These are phyloP conservation scores for Ochropleura leucogaster DNA, from an alignment of 2,888 invertebrate species.

Conservation along the genomic window DNA sequence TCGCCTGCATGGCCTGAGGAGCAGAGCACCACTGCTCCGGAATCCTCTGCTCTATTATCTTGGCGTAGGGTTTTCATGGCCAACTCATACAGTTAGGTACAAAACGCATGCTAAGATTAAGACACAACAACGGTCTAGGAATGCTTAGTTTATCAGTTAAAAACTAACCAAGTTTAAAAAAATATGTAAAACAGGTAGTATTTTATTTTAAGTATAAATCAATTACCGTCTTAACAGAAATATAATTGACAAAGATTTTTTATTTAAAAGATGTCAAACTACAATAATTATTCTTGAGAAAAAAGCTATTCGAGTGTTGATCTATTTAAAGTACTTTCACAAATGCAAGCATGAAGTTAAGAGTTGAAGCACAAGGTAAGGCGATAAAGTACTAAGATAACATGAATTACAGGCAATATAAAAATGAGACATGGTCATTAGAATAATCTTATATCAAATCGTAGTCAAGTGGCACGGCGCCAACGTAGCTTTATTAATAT, in stretches of 20 bases:
- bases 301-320: not conserved
- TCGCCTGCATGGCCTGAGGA: slow-evolving; percentile 89
- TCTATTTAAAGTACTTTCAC: not conserved
- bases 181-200: too few relatives aligned
- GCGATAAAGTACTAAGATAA: slow-evolving; percentile 23
- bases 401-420: slow-evolving; percentile 34
- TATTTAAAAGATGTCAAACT: not conserved
- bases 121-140: not conserved
- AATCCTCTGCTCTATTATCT: slow-evolving; percentile 13
- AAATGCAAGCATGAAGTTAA: not conserved
- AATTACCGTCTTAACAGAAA: too few relatives aligned
- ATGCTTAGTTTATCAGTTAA: not conserved
- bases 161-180: too few relatives aligned
- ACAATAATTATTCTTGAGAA: not conserved
- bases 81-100: not conserved
- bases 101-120: not conserved
- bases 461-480: slow-evolving; percentile 38
- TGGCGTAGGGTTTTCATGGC: not conserved
- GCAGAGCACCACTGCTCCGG: slow-evolving; percentile 76
- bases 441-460: slow-evolving; percentile 45
- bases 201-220: too few relatives aligned
- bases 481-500: slow-evolving; percentile 39
- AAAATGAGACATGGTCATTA: slow-evolving; percentile 35
- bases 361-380: not conserved
- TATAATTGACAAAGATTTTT: not conserved